Percentiles rank a stretch among this genome's conserved stretches.
phyloP scores from a whole-genome alignment of 2,797 vertebrate genomes.

The Parambassis ranga region DNA sequence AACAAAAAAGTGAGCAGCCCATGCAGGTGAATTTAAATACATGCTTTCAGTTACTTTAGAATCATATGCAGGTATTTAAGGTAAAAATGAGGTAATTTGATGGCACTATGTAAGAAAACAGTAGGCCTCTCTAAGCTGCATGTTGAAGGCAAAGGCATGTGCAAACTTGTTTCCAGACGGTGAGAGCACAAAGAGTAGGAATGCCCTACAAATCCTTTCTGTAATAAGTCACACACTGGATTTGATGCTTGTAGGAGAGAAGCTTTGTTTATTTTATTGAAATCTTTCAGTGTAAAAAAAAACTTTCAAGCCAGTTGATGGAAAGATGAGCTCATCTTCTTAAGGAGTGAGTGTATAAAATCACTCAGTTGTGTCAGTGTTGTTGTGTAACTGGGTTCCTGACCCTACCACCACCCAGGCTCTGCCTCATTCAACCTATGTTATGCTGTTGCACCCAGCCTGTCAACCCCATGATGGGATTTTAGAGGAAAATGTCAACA shows the following conservation, averaged over 20 bases:
- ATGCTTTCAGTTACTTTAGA: neutral
- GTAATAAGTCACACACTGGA: conserved; percentile 14
- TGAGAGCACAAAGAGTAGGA: conserved; percentile 55
- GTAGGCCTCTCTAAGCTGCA: conserved; percentile 20
- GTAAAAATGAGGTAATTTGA: conserved; percentile 19
- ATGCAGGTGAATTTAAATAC: neutral
- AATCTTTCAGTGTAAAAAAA: neutral
- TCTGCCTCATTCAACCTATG: neutral
- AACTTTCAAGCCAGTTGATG: neutral
- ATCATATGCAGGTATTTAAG: neutral
- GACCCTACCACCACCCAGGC: neutral
- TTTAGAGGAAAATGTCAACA: conserved; percentile 13
- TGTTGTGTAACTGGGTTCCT: neutral
- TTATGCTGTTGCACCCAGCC: neutral
- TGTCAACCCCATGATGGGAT: conserved; percentile 1
- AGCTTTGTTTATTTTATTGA: neutral
- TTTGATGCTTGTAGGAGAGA: no score
- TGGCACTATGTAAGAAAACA: neutral
- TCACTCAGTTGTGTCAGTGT: conserved; percentile 9
- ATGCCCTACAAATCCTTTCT: conserved; percentile 50
- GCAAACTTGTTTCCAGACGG: conserved; percentile 53
- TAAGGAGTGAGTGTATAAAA: conserved; percentile 9
- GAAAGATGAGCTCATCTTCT: neutral
- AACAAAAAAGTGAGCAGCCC: neutral
- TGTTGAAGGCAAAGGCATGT: conserved; percentile 41